Base-by-base conservation (phyloP, 1,140 invertebrate species). In the Polyergus mexicanus region DNA sequence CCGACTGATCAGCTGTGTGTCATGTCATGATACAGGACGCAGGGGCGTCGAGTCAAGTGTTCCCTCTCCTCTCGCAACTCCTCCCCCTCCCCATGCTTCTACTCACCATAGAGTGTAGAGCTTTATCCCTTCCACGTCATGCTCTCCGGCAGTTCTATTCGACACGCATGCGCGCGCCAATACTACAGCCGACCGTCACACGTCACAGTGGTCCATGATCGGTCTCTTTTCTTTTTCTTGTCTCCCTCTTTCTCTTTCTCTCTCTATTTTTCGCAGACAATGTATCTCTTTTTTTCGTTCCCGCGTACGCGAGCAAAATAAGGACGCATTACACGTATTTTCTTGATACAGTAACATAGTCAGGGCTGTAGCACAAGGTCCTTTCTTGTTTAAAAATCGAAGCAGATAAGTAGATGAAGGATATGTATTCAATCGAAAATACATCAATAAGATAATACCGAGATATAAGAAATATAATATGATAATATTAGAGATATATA, bases 1-100 rank as follows among this genome's bases (percentile, higher is more conserved):
- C 85, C 84, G 86, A 89, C 90, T 91, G 90, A 91, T 91, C 90
- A 91, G 90, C 90, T 91, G 89, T 86, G 85, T 84, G 84, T 88
- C 85, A 90, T 84, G 84, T 88, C 85, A 90, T 88, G 63, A 51
- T 19, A 56, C 68, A 54, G n/a, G 63, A 51, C 25, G 74, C 68
- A 54, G n/a, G 60, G 84, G 66, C 75, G 85, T 80, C 71, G 4
- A 51, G 54, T 22, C 51, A 28, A 28, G 25, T 28, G 25, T 44
- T 86, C 62, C 56, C 77, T 62, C 74, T 54, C 6, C 2, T n/a
- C 16, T 6, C 35, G 11, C n/a, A 22, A 13, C 32, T 13, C 22
- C 69, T 47, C 44, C 58, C 11, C 13, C 35, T 51, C 11, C n/a
- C 58, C 77, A n/a, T 19, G 0, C 25, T 6, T 3, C 0, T 44